Conservation (phyloP, 2,888 invertebrate species). For the Drosophila formosana region DNA sequence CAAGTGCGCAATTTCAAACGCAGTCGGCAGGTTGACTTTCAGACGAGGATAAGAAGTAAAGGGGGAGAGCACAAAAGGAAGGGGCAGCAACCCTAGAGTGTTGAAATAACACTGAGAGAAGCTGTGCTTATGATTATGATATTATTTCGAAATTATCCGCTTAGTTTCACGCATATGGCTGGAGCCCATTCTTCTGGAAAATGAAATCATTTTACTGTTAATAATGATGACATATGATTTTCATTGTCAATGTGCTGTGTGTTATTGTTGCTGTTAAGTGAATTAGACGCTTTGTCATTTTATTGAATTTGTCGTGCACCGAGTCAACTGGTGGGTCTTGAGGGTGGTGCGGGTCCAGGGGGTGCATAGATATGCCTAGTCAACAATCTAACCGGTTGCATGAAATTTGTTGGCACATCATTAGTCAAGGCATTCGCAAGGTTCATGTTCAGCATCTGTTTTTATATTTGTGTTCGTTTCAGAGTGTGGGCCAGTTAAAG, state of each 20-base stretch:
- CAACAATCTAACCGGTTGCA: constrained; percentile 70
- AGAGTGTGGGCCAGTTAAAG: constrained; percentile 25
- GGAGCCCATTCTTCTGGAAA: constrained; percentile 80
- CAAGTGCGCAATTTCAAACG: constrained; percentile 80
- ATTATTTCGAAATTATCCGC: constrained; percentile 84
- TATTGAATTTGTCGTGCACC: constrained; percentile 52
- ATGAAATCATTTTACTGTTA: constrained; percentile 85
- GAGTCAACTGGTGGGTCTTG: constrained; percentile 47
- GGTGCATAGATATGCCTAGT: constrained; percentile 13
- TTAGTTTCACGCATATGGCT: constrained; percentile 82
- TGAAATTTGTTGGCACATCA: constrained; percentile 84
- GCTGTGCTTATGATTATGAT: constrained; percentile 83
- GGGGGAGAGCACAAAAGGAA: not conserved
- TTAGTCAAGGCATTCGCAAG: constrained; percentile 75
- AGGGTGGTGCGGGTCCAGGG: constrained; percentile 2
- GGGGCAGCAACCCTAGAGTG: constrained; percentile 37
- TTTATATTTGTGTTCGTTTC: constrained; percentile 54
- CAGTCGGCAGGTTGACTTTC: constrained; percentile 82
- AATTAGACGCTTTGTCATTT: constrained; percentile 81
- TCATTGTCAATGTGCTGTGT: constrained; percentile 79
- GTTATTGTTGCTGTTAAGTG: constrained; percentile 73
- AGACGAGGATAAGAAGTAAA: not conserved
- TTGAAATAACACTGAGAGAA: constrained; percentile 50
- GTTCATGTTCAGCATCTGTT: constrained; percentile 67
- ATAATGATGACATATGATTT: constrained; percentile 85